Evolutionary conservation across 2,888 invertebrate species (phyloP).

Genomic region (Formica aserva): DNA sequence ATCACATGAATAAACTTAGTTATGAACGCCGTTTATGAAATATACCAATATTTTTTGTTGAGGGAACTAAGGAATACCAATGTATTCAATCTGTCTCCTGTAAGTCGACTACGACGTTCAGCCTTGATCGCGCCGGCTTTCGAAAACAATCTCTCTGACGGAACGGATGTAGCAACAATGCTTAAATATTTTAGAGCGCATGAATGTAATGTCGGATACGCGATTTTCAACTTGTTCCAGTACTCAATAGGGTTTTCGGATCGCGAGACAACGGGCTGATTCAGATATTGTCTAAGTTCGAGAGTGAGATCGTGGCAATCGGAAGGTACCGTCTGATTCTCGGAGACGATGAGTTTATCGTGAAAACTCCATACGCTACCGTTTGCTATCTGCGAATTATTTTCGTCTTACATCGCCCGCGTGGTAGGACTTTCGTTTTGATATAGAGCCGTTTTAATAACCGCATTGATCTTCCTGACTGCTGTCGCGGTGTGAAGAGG

Average conservation of each 20-base stretch:
- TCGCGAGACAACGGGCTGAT: slow-evolving; percentile 38
- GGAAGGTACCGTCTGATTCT: not conserved
- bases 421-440: not conserved
- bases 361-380: not conserved
- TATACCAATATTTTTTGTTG: not conserved
- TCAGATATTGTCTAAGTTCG: slow-evolving; percentile 18
- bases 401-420: not conserved
- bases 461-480: not conserved
- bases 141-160: slow-evolving; percentile 51
- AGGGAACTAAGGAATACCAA: not conserved
- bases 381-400: slow-evolving; percentile 11
- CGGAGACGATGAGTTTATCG: not conserved
- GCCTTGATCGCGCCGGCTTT: slow-evolving; percentile 45
- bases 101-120: slow-evolving; percentile 45
- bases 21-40: not conserved
- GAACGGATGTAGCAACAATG: slow-evolving; percentile 16
- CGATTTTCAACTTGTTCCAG: slow-evolving; percentile 36
- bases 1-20: not conserved
- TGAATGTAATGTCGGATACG: slow-evolving; percentile 36
- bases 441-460: not conserved
- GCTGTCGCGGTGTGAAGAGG: slow-evolving; percentile 20
- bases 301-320: not conserved
- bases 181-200: slow-evolving; percentile 41
- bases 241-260: slow-evolving; percentile 45
- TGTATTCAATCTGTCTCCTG: slow-evolving; percentile 34